Base-by-base conservation (phyloP, 2,113 vertebrate genomes). In the Cottus gobio region DNA sequence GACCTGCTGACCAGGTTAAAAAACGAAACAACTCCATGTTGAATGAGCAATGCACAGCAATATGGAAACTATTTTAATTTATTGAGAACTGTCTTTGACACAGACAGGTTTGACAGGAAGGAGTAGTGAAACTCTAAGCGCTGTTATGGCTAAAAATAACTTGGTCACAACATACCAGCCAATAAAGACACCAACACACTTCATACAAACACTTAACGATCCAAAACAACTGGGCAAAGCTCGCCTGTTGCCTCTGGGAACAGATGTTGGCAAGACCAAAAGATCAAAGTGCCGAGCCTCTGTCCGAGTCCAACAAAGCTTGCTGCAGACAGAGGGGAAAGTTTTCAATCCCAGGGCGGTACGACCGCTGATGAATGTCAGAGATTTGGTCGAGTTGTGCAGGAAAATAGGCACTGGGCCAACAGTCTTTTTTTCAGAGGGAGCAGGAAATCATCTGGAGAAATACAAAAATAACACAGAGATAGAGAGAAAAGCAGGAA, bases 1-100 rank as follows among this genome's bases (percentile, higher is more conserved):
- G 46, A 66, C 30, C 58, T 67, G 37, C 42, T 66, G 37, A 68
- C 1, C 34, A 12, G 37, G 6, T 11, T 24, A 54, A 48, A 48
- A 20, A 44, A 42, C 39, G 12, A 42, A 28, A 71, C 75, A 63
- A 31, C 10, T 10, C 34, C 56, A 11, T 15, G 37, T 56, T 57
- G 10, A 30, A 46, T 15, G 1, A 82, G 8, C 8, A 63, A 68
- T 52, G 26, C 50, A 74, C 61, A 60, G n/a, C 9, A 24, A 54
- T 15, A n/a, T 1, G 13, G 18, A 68, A 54, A 30, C 46, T 22
- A 39, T 67, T 75, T 76, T n/a, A 0, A 44, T 79, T 73, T 31
- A 37, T 88, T 91, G 52, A 57, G 67, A 58, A 90, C 72, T 28
- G 42, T 82, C 54, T 83, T 85, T 82, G 67, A 84, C 80, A 87